phyloP scores from a whole-genome alignment of 2,797 vertebrate genomes.

The Girardinus metallicus region DNA sequence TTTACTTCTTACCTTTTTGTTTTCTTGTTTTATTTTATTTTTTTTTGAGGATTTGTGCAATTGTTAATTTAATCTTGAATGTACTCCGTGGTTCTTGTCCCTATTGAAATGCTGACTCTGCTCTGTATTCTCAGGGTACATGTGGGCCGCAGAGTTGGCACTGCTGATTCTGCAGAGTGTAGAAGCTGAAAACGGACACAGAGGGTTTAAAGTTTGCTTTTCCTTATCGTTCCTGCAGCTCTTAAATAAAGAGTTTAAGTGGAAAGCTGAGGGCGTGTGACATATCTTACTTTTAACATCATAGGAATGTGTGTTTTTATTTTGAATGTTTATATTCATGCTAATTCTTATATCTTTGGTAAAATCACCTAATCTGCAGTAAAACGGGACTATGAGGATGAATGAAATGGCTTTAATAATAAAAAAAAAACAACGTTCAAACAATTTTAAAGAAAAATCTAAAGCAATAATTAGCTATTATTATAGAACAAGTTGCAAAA shows the following conservation, averaged over 20 bases:
- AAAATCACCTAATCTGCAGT: not conserved
- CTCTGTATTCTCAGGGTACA: slow-evolving; percentile 51
- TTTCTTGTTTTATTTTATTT: not conserved
- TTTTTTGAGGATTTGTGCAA: slow-evolving; percentile 56
- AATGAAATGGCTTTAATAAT: not conserved
- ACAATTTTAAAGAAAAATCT: not conserved
- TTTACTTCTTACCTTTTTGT: slow-evolving; percentile 9
- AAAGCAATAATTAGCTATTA: not conserved
- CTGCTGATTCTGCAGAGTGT: slow-evolving; percentile 5
- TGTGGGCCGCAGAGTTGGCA: slow-evolving; percentile 21
- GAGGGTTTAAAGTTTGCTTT: slow-evolving; percentile 16
- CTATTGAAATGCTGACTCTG: slow-evolving; percentile 41
- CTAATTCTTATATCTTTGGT: not conserved
- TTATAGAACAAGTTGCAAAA: not conserved
- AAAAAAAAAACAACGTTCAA: not conserved
- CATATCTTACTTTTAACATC: too few relatives aligned
- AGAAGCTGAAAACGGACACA: not conserved
- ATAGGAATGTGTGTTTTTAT: not conserved
- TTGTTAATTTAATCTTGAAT: slow-evolving; percentile 60
- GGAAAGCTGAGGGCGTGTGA: not conserved
- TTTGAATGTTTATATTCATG: not conserved
- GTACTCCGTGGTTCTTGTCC: slow-evolving; percentile 47
- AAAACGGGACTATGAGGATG: not conserved
- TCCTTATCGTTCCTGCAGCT: slow-evolving; percentile 18
- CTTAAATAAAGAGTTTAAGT: slow-evolving; percentile 34